Evolutionary conservation across 1,140 invertebrate species (phyloP).

Genomic region (Orussus abietinus): DNA sequence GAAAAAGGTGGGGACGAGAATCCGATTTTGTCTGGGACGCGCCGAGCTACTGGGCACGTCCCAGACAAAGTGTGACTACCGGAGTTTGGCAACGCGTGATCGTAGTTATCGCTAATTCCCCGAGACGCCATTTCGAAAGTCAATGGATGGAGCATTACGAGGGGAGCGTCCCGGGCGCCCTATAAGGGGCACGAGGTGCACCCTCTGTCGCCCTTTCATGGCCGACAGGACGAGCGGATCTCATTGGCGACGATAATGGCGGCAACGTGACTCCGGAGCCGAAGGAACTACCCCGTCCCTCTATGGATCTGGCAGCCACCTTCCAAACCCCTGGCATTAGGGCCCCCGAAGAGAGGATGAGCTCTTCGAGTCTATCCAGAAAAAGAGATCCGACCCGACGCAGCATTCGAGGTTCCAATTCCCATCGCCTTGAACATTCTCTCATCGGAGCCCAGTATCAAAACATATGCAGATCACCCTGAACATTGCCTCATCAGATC

Average conservation of each 20-base stretch:
- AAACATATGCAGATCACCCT: no score
- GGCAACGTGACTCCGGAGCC: slow-evolving; percentile 29
- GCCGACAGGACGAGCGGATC: slow-evolving; percentile 24
- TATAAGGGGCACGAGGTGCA: slow-evolving; percentile 22
- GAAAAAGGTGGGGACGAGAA: no score
- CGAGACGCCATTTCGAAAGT: slow-evolving; percentile 24
- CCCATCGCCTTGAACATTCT: no score
- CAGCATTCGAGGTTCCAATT: no score
- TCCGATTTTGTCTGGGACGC: no score
- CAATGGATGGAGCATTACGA: slow-evolving; percentile 27
- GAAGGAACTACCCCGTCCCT: slow-evolving; percentile 1
- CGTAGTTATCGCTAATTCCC: slow-evolving; percentile 35
- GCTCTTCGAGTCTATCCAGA: no score
- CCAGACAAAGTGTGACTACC: slow-evolving; percentile 13
- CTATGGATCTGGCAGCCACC: no score
- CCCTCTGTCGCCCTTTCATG: slow-evolving; percentile 23
- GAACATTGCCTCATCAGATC: no score
- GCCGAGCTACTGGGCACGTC: slow-evolving; percentile 20
- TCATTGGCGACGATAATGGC: slow-evolving; percentile 34
- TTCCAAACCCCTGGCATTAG: no score
- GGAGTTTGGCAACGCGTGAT: slow-evolving; percentile 29
- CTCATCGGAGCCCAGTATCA: no score
- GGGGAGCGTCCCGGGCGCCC: slow-evolving; percentile 13
- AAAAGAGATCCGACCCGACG: no score
- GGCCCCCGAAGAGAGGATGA: no score